A percentile compares a stretch with the other conserved stretches of the same genome.
Conservation (phyloP, 2,113 vertebrate genomes). For the Pantherophis guttatus region DNA sequence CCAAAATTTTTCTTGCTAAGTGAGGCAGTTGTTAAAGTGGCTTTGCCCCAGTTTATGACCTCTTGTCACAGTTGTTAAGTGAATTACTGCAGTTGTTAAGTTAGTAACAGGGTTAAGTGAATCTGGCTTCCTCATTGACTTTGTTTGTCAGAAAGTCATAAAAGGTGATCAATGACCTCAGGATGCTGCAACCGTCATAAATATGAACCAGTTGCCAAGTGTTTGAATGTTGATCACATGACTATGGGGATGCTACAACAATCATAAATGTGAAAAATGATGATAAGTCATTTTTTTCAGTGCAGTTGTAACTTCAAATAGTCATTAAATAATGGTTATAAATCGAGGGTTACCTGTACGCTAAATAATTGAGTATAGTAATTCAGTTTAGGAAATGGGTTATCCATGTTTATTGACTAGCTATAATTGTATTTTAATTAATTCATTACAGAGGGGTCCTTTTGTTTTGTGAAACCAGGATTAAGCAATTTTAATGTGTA, state of each 20-base stretch:
- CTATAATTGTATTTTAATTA: not conserved
- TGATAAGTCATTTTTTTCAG: too few relatives aligned
- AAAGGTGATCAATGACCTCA: too few relatives aligned
- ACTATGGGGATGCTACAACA: not conserved
- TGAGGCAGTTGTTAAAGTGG: too few relatives aligned
- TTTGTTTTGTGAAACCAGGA: not conserved
- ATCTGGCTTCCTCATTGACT: too few relatives aligned
- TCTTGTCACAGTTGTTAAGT: too few relatives aligned
- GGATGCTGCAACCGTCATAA: not conserved
- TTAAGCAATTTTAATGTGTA: not conserved
- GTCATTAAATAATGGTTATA: too few relatives aligned
- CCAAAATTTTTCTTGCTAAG: too few relatives aligned
- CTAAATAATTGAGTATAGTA: not conserved
- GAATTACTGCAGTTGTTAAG: too few relatives aligned
- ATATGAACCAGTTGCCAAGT: not conserved
- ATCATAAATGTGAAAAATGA: not conserved
- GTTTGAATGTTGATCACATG: not conserved
- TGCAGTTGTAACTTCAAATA: too few relatives aligned
- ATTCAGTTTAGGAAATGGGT: not conserved
- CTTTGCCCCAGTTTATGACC: too few relatives aligned
- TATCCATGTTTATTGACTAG: not conserved
- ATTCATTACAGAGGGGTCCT: not conserved
- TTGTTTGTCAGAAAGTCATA: too few relatives aligned
- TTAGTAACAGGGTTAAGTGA: too few relatives aligned
- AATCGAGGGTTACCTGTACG: not conserved